Base-by-base conservation (phyloP, 2,113 vertebrate species). In the Ivindomyrus marchei region DNA sequence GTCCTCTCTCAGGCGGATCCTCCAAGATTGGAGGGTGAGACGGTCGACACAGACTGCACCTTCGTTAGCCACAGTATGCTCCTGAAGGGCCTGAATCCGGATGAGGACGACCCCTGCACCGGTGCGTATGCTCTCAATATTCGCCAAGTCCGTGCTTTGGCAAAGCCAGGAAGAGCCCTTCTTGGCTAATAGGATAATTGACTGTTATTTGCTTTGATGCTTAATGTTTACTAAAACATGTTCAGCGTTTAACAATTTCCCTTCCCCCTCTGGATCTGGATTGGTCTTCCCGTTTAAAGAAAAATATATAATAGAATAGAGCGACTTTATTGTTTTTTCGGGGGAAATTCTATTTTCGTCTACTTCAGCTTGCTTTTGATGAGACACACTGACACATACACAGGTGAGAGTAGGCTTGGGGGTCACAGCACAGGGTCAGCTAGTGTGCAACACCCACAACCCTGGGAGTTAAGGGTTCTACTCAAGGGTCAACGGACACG, bases 11-110 rank as follows among this genome's bases (percentile, higher is more conserved):
- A 97, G 96, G 92, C 56, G 91, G 92, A 24, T 9, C 93, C 91
- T 92, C 94, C 95, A 80, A 93, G 91, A 94, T 80, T 58, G n/a
- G 93, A 91, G 74, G 93, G 83, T 10, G 97, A 98, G 46, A 94
- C 93, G 4, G 91, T 93, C 74, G 97, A 99, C 90, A 95, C 94
- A 42, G 98, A 99, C 95, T 97, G 96, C 92, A 99, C 98, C 0
- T 97, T 97, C 92, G 95, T 99, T 91, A 98, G 96, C 94, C 97
- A 98, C 93, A 98, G 97, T 74, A 24, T 98, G 45, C 96, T 97
- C 21, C 89, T 97, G 52, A 96, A 97, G 93, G 85, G 91, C 91
- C 95, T 94, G 90, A 94, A 91, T 90, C 93, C 93, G 84, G 91
- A 93, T n/a, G 92, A 84, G n/a, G 88, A 91, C 90, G 90, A 91